A percentile compares a stretch with the other conserved stretches of the same genome.
Evolutionary conservation across 2,113 vertebrate genomes (phyloP).

Genomic region (Tichodroma muraria): DNA sequence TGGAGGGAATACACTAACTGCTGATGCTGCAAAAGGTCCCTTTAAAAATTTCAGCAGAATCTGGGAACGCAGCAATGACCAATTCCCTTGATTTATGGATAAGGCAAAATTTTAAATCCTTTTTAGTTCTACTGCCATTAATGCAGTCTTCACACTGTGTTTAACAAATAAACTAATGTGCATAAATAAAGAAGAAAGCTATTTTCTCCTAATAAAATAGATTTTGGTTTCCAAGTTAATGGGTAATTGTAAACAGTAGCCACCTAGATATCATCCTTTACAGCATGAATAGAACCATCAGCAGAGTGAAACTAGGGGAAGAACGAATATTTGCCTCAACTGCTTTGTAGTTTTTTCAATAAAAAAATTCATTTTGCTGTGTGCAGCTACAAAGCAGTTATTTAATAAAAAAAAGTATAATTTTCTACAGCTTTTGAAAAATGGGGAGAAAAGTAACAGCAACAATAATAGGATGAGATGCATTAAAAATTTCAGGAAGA

Average conservation of each 20-base stretch:
- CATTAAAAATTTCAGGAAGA: neutral
- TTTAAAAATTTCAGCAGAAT: neutral
- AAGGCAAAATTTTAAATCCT: neutral
- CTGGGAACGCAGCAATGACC: neutral
- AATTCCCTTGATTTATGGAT: neutral
- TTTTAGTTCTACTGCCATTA: neutral
- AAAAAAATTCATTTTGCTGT: neutral
- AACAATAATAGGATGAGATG: neutral
- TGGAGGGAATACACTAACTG: neutral
- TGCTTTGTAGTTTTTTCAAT: neutral
- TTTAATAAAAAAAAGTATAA: neutral
- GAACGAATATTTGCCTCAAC: neutral
- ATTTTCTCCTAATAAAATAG: neutral
- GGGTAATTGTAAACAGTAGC: neutral
- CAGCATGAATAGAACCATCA: neutral
- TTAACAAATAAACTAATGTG: neutral
- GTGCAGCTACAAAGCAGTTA: neutral
- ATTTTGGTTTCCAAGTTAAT: neutral
- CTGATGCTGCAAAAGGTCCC: neutral
- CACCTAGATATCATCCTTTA: neutral
- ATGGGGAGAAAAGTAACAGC: neutral
- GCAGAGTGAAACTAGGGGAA: neutral
- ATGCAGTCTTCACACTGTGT: neutral
- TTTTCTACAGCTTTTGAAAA: neutral
- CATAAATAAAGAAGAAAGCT: neutral